Base-by-base conservation (phyloP, 2,797 vertebrate species). In the Sebastes taczanowskii region DNA sequence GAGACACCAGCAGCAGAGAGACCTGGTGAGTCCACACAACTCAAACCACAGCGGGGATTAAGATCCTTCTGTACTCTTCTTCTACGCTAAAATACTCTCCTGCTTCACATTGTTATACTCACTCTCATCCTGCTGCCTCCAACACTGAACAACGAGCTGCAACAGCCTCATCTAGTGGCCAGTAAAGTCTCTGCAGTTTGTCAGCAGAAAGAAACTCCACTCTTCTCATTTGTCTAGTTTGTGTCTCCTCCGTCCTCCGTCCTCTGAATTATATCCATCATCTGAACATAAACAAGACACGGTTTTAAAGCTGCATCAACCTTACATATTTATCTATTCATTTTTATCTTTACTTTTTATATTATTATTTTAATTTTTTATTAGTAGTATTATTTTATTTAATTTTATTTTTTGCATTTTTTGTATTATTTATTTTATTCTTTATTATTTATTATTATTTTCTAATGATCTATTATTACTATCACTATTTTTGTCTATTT, bases 1-100 rank as follows among this genome's bases (percentile, higher is more conserved):
- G 89, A 93, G 98, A 82, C 97, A 97, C 89, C 97, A 98, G 88
- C 97, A 98, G 93, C 98, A 98, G 65, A 96, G 97, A 88, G 98
- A 99, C 86, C 94, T 97, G 93, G 98, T 99, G 91, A 95, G 97
- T 77, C 32, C 25, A 29, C 27, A 11, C 1, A 38, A 11, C 53
- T 18, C 1, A 5, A 56, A 18, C 58, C 13, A 23, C 11, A 14
- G 3, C 13, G 38, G 38, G 38, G 6, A 42, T 0, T 42, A 42
- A 42, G 38, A 42, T 42, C 5, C 38, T 42, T 0, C 38, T 42
- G 0, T 42, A 42, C 38, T 42, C 38, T 42, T 16, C 38, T 42
- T 42, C 38, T 42, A 16, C 38, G 7, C 38, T 16, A 49, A 49
- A 49, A 7, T 7, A 49, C 18, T 49, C 46, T 29, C 29, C 13